Conservation (phyloP, 1,140 invertebrate species). For the Ganaspis sp. region DNA sequence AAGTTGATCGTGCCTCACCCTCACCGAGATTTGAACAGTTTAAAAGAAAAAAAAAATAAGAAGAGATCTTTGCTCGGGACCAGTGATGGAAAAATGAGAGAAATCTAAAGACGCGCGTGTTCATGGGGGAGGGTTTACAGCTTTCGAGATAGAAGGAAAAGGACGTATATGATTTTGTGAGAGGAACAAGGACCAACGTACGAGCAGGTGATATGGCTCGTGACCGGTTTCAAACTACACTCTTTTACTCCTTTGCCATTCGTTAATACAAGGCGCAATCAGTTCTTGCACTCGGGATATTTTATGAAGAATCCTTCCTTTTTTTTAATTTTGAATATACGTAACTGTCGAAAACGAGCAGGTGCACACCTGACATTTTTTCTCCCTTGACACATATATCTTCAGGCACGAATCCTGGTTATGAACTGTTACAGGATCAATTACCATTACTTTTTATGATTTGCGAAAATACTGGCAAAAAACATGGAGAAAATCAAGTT, state of each 20-base stretch:
- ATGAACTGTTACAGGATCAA: no score
- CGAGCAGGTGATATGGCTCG: slow-evolving; percentile 7
- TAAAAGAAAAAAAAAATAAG: slow-evolving; percentile 17
- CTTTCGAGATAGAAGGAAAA: background rate
- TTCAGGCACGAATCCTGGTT: no score
- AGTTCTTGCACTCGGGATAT: background rate
- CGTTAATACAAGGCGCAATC: background rate
- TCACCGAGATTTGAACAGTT: slow-evolving; percentile 24
- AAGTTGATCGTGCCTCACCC: slow-evolving; percentile 21
- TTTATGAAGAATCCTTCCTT: background rate
- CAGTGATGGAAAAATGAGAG: background rate
- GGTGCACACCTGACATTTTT: background rate
- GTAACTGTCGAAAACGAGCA: background rate
- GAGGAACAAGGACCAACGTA: background rate
- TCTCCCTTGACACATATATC: no score
- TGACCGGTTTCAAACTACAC: slow-evolving; percentile 5
- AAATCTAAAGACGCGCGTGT: slow-evolving; percentile 7
- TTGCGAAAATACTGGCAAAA: no score
- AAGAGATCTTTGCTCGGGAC: background rate
- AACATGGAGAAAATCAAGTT: no score
- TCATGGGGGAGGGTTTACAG: background rate
- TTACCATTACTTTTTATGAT: no score
- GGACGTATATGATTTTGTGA: background rate
- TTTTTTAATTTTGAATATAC: background rate
- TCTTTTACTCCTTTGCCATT: background rate